phyloP scores from a whole-genome alignment of 2,888 invertebrate genomes.

The Beris chalybata region DNA sequence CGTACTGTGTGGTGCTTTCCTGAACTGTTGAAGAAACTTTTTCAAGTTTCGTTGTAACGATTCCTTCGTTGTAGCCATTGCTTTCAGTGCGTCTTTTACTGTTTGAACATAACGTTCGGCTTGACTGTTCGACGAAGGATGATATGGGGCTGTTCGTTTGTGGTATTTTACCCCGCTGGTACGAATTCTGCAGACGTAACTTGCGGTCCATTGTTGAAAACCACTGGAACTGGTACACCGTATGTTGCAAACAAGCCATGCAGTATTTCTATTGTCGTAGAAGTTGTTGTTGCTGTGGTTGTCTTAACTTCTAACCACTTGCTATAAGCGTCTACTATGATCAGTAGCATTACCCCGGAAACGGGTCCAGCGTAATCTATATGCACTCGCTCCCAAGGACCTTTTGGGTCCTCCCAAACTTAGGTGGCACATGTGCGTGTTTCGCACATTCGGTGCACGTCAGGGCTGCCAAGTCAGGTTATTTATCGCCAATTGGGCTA shows the following conservation, averaged over 20 bases:
- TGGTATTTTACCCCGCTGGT: constrained; percentile 38
- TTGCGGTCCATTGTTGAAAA: constrained; percentile 43
- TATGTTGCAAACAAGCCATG: constrained; percentile 41
- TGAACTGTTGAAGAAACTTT: constrained; percentile 34
- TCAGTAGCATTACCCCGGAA: constrained; percentile 45
- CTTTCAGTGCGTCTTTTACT: constrained; percentile 21
- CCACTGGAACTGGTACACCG: constrained; percentile 41
- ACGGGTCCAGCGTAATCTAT: constrained; percentile 54
- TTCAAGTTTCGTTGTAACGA: constrained; percentile 23
- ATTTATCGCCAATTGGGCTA: too few species aligned
- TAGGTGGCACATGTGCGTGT: constrained; percentile 15
- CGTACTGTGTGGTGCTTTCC: constrained; percentile 35
- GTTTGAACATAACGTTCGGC: constrained; percentile 19
- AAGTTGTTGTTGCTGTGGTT: constrained; percentile 41
- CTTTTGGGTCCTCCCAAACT: constrained; percentile 42
- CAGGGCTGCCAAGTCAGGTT: too few species aligned
- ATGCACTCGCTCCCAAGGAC: constrained; percentile 51
- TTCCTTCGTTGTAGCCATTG: constrained; percentile 30
- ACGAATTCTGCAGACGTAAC: constrained; percentile 37
- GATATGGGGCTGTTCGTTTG: constrained; percentile 40
- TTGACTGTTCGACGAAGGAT: constrained; percentile 38
- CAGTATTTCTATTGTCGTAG: constrained; percentile 26
- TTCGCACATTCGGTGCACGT: constrained; percentile 33
- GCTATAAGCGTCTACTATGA: constrained; percentile 51
- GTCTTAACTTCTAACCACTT: constrained; percentile 53